These are phyloP conservation scores for Druceiella hillmani DNA, from an alignment of 2,888 invertebrate genomes.

Conservation along the genomic window DNA sequence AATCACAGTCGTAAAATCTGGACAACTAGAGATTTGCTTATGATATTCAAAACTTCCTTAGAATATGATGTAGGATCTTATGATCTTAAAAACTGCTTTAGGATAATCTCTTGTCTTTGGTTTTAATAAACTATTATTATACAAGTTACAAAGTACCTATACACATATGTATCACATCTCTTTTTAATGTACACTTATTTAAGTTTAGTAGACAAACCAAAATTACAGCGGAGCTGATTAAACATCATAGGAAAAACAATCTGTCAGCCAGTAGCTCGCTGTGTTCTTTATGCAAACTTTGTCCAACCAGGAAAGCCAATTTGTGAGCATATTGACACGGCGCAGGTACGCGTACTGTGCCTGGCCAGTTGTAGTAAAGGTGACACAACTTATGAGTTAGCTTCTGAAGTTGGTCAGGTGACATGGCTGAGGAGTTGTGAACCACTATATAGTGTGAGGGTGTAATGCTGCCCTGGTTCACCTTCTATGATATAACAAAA, in stretches of 20 bases:
- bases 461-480: slow-evolving; percentile 84
- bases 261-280: slow-evolving; percentile 52
- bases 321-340: slow-evolving; percentile 93
- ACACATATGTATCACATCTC: too few relatives aligned
- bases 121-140: too few relatives aligned
- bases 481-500: slow-evolving; percentile 81
- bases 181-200: too few relatives aligned
- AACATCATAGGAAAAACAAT: slow-evolving; percentile 62
- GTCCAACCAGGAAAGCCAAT: slow-evolving; percentile 79
- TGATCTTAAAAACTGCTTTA: too few relatives aligned
- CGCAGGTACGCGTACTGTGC: slow-evolving; percentile 88
- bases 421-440: slow-evolving; percentile 63
- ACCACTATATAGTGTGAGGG: slow-evolving; percentile 89
- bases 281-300: slow-evolving; percentile 65
- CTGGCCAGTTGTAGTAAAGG: slow-evolving; percentile 95
- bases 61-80: too few relatives aligned
- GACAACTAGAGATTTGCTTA: too few relatives aligned
- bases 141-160: too few relatives aligned
- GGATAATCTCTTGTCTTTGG: too few relatives aligned
- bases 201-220: too few relatives aligned
- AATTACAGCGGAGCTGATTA: neutral
- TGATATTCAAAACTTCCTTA: too few relatives aligned
- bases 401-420: slow-evolving; percentile 77
- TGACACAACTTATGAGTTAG: slow-evolving; percentile 87
- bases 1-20: too few relatives aligned